Conservation (phyloP, 2,888 invertebrate species). For the Anagyrus pseudococci region DNA sequence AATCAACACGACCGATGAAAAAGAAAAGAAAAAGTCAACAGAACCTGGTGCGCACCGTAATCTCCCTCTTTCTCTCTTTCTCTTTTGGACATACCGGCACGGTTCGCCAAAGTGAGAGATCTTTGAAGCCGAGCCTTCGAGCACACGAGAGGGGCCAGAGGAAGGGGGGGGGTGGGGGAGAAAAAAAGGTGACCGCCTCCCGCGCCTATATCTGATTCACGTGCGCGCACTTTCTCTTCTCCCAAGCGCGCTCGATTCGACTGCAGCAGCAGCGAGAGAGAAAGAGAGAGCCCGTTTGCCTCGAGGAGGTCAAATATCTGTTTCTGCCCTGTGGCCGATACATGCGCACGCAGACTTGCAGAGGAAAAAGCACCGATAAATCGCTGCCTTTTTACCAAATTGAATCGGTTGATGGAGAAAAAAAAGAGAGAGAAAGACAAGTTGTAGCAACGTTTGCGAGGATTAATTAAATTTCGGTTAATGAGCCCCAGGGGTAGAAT, state of each 20-base stretch:
- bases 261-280: too few relatives aligned
- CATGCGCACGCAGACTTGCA: not conserved
- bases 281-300: too few relatives aligned
- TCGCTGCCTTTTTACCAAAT: slow-evolving; percentile 9
- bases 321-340: not conserved
- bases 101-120: slow-evolving; percentile 28
- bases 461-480: too few relatives aligned
- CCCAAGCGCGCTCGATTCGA: slow-evolving; percentile 14
- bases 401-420: too few relatives aligned
- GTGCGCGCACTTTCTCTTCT: slow-evolving; percentile 38
- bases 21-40: slow-evolving; percentile 1
- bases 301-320: slow-evolving; percentile 31
- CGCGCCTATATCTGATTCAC: slow-evolving; percentile 31
- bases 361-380: slow-evolving; percentile 29
- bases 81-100: not conserved
- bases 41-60: not conserved
- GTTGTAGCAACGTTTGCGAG: too few relatives aligned
- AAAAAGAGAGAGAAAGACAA: too few relatives aligned
- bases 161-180: not conserved
- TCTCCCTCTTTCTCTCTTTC: slow-evolving; percentile 9
- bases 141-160: not conserved
- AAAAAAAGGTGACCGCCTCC: slow-evolving; percentile 2
- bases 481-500: too few relatives aligned
- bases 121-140: slow-evolving; percentile 18
- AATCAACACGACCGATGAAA: too few relatives aligned